Base-by-base conservation (phyloP, 2,888 invertebrate species). In the Penaeus monodon region DNA sequence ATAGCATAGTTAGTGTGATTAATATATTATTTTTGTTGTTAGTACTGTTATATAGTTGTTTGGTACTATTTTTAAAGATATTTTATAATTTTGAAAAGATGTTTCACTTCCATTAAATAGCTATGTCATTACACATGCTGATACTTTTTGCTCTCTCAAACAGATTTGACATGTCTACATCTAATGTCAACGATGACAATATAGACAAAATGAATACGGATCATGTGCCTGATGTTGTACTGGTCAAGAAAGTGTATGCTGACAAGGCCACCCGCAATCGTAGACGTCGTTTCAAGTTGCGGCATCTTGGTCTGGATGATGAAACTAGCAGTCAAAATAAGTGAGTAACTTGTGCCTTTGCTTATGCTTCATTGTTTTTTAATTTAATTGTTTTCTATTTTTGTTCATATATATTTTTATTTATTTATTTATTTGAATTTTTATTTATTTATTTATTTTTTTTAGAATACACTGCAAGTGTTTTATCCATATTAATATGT, bases 211-310 rank as follows among this genome's bases (percentile, higher is more conserved):
- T 99, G 91, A 93, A 93, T 65, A 90, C 91, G 24, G 94, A 94
- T 33, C 91, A 92, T 65, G 92, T 98, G 63, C 98, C 99, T 0
- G 99, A 99, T 93, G 96, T 99, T 85, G 95, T 99, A 87, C 93
- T 99, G n/a, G 97, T 99, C 20, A 98, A 97, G 93, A 99, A 99
- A 92, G 94, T 95, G 91, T 98, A 96, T 92, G 95, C 95, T 0
- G 97, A 93, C 89, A 94, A 94, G 90, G 93, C 94, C 2, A 94
- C 94, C 0, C 94, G 97, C 65, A 94, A 95, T n/a, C 95, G 95
- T 86, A 95, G 95, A 63, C 94, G 94, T 64, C 94, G 95, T 90
- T 99, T 99, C 99, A 98, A 98, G 92, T 94, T 99, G 66, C 96
- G 96, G 91, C 97, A 97, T 92, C 94, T 99, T 92, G 94, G 93